A percentile compares a stretch with the other conserved stretches of the same genome.
Evolutionary conservation across 1,140 invertebrate genomes (phyloP).

Genomic region (Xylocopa sonorina): DNA sequence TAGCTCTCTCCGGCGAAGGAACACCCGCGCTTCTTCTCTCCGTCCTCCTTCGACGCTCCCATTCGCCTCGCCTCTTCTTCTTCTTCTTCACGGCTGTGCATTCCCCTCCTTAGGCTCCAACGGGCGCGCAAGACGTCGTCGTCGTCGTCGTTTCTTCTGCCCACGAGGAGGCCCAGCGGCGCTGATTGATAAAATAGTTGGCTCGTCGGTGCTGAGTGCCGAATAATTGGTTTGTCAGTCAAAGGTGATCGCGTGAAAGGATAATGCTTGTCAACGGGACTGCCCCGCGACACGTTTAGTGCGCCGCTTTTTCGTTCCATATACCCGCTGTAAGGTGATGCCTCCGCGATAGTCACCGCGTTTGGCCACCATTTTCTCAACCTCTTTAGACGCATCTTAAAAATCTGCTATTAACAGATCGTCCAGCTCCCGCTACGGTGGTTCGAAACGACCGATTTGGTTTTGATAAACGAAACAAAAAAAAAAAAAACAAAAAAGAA

Average conservation of each 20-base stretch:
- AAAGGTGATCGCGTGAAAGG: slow-evolving; percentile 53
- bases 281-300: neutral
- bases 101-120: neutral
- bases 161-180: slow-evolving; percentile 44
- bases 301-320: slow-evolving; percentile 16
- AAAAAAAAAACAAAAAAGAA: neutral
- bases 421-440: too few species aligned
- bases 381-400: too few species aligned
- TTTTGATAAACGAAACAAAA: neutral
- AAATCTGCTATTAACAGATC: too few species aligned
- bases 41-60: neutral
- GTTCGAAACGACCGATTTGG: neutral
- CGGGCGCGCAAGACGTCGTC: slow-evolving; percentile 29
- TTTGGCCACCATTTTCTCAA: too few species aligned
- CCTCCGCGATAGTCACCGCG: neutral
- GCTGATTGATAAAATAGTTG: slow-evolving; percentile 59
- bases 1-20: slow-evolving; percentile 46
- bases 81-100: neutral
- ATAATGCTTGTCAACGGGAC: slow-evolving; percentile 48
- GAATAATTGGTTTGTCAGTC: slow-evolving; percentile 62
- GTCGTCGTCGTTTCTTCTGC: slow-evolving; percentile 50
- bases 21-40: slow-evolving; percentile 30
- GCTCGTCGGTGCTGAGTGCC: slow-evolving; percentile 47
- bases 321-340: neutral
- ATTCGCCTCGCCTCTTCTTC: slow-evolving; percentile 1